phyloP scores from a whole-genome alignment of 2,797 vertebrate genomes.

The Macropodus opercularis region DNA sequence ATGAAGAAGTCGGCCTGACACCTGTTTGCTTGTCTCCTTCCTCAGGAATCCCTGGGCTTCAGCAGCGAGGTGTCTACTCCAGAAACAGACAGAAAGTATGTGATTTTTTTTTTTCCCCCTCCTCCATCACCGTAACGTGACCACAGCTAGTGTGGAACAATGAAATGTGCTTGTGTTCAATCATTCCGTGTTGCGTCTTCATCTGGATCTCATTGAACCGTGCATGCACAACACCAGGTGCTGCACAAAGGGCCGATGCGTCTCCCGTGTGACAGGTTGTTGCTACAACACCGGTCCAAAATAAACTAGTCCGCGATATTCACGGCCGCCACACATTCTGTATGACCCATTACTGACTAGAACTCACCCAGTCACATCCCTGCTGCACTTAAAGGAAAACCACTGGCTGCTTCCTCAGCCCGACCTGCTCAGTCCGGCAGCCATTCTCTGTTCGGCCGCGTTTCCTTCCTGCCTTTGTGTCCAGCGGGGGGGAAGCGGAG shows the following conservation, averaged over 20 bases:
- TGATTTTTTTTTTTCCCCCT: background rate
- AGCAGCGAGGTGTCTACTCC: constrained; percentile 92
- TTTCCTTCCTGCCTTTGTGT: constrained; percentile 84
- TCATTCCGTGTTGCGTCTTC: constrained; percentile 46
- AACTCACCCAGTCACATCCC: constrained; percentile 31
- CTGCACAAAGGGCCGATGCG: constrained; percentile 20
- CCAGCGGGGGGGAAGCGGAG: constrained; percentile 26
- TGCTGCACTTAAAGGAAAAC: constrained; percentile 55
- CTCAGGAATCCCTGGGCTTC: constrained; percentile 92
- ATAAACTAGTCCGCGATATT: background rate
- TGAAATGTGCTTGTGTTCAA: constrained; percentile 36
- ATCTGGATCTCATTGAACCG: constrained; percentile 58
- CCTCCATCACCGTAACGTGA: constrained; percentile 12
- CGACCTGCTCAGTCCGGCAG: constrained; percentile 50
- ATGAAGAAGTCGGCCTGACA: constrained; percentile 2
- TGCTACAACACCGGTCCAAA: background rate
- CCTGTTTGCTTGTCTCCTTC: constrained; percentile 25
- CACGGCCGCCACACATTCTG: background rate
- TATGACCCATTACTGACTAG: constrained; percentile 7
- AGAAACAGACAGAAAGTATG: constrained; percentile 97
- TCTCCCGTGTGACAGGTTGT: constrained; percentile 4
- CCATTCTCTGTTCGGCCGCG: constrained; percentile 45
- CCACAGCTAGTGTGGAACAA: background rate
- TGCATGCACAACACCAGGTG: constrained; percentile 9
- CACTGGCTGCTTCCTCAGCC: constrained; percentile 56